phyloP scores from a whole-genome alignment of 2,888 invertebrate species.

The Agelastica alni region DNA sequence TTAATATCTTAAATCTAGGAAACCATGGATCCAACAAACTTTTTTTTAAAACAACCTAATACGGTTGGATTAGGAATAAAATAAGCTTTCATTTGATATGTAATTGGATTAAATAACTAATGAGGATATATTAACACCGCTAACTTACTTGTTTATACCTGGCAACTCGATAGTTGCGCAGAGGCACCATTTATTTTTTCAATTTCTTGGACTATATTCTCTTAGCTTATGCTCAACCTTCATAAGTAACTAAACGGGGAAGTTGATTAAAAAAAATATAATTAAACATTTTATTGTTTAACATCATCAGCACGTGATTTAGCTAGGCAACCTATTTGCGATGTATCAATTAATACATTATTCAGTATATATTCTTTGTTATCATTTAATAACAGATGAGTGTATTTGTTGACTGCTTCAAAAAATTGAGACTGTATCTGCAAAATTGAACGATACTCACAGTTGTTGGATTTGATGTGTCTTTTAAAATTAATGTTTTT shows the following conservation, averaged over 20 bases:
- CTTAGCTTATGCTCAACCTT: background rate
- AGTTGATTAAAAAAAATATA: background rate
- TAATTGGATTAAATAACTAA: background rate
- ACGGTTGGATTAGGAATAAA: no score
- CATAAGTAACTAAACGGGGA: background rate
- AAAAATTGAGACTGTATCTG: no score
- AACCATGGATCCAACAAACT: background rate
- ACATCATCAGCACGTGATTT: background rate
- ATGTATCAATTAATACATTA: no score
- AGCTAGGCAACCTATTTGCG: no score
- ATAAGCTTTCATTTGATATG: background rate
- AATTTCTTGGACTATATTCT: no score
- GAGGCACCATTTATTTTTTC: no score
- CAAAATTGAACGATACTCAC: no score
- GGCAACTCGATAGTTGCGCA: background rate
- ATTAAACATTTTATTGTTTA: background rate
- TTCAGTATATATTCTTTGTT: background rate
- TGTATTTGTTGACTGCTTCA: no score
- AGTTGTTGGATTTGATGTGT: no score
- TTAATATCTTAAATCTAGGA: background rate
- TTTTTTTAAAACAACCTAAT: no score
- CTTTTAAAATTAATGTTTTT: no score
- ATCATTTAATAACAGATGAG: background rate
- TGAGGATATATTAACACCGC: background rate
- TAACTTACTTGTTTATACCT: background rate